Evolutionary conservation across 37 sponge, comb jelly and placozoan species (phyloP).

Genomic region (Cladorhizidae sp.): DNA sequence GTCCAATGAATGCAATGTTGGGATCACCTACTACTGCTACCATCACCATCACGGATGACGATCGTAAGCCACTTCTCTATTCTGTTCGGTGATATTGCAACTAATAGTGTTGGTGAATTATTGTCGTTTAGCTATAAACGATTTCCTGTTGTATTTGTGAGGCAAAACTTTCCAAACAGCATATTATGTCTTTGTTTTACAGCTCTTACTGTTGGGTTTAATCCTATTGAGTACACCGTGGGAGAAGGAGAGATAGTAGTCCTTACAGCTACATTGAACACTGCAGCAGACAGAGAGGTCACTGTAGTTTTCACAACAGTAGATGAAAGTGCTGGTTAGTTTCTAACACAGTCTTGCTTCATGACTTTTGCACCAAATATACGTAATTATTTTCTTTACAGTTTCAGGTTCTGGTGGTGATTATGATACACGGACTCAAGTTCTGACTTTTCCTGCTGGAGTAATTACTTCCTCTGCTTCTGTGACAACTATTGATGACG

Average conservation of each 20-base stretch:
- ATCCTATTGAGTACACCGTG: constrained; percentile 2
- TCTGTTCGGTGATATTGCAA: not conserved
- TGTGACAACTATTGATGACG: constrained; percentile 26
- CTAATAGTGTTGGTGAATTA: not conserved
- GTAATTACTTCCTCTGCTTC: not conserved
- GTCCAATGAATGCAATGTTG: not conserved
- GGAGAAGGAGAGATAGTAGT: not conserved
- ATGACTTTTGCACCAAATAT: too few relatives aligned
- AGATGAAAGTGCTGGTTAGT: constrained; percentile 56
- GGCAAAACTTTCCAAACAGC: too few relatives aligned
- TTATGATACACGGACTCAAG: too few relatives aligned
- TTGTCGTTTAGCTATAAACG: too few relatives aligned
- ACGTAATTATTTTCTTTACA: too few relatives aligned
- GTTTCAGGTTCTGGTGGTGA: too few relatives aligned
- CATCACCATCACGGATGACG: constrained; percentile 34
- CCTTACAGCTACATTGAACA: not conserved
- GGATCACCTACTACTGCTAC: not conserved
- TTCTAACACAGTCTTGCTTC: too few relatives aligned
- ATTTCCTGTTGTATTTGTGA: too few relatives aligned
- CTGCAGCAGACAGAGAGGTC: not conserved
- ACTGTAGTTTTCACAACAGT: constrained; percentile 14
- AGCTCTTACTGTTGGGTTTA: constrained; percentile 22
- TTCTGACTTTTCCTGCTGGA: too few relatives aligned
- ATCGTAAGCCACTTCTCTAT: not conserved
- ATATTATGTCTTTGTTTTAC: too few relatives aligned